Base-by-base conservation (phyloP, 2,113 vertebrate species). In the Prietella phreatophila region DNA sequence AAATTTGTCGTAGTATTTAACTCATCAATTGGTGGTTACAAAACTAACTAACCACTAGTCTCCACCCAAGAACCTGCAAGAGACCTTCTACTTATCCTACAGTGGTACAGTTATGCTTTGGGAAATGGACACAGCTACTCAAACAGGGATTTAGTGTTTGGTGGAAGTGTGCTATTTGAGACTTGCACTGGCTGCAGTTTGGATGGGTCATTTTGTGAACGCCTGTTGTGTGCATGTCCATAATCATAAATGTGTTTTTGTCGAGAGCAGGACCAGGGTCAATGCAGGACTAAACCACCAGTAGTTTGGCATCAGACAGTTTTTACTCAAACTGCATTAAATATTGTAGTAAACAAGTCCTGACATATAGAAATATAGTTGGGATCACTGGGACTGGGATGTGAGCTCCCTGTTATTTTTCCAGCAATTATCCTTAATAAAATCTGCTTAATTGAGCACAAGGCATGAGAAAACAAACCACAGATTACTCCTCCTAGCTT, bases 191-290 rank as follows among this genome's bases (percentile, higher is more conserved):
- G 79, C 86, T 84, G 86, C 55, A 14, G 60, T 85, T 78, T 83
- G 82, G 85, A 86, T 63, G 76, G 61, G 14, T 88, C 56, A 76
- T 65, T 90, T 82, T 85, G 60, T 53, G 53, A 85, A 86, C 9
- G 39, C 78, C 22, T 88, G 81, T 61, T 86, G 84, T 88, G 88
- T 85, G 87, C 65, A 60, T 84, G 89, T 89, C 78, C 85, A 76
- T 82, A 67, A 76, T 82, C 85, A 88, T 90, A 85, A 89, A 91
- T 89, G 82, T 92, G 90, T 90, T 92, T 89, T 87, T 90, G 82
- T 85, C 60, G 67, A 75, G 75, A 87, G 87, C 79, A 81, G 75
- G 65, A 82, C 88, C 87, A 91, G 88, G 76, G 82, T 73, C 80
- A 82, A 53, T 81, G 83, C 65, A 55, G 76, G 10, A 60, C n/a